phyloP scores from a whole-genome alignment of 1,140 invertebrate species.

The Aphelenchoides besseyi region DNA sequence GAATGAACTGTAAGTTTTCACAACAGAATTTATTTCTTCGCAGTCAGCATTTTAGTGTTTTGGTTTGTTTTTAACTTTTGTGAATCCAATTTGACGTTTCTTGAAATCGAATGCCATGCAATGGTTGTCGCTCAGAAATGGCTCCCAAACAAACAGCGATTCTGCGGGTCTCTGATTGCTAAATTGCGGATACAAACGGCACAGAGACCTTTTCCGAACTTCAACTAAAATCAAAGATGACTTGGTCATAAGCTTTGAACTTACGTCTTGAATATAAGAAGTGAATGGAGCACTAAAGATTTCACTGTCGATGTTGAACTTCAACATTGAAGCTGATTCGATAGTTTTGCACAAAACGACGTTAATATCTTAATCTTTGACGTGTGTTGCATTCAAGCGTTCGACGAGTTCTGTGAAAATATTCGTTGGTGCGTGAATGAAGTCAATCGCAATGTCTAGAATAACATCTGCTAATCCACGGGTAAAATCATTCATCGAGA shows the following conservation, averaged over 20 bases:
- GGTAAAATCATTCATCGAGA: background rate
- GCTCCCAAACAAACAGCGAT: background rate
- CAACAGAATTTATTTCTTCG: too few relatives aligned
- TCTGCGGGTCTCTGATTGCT: background rate
- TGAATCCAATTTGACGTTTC: background rate
- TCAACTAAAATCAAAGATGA: background rate
- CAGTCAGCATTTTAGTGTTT: too few relatives aligned
- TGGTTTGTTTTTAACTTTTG: background rate
- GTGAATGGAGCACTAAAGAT: background rate
- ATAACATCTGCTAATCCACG: background rate
- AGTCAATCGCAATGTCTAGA: background rate
- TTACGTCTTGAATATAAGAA: background rate
- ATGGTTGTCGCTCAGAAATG: background rate
- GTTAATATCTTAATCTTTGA: background rate
- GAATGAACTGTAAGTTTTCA: too few relatives aligned
- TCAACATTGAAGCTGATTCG: background rate
- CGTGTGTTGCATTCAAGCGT: background rate
- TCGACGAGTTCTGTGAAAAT: background rate
- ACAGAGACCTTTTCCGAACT: background rate
- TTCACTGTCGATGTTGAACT: background rate
- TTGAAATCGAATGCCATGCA: background rate
- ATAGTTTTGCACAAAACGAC: background rate
- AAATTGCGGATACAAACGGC: background rate
- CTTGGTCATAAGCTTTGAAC: background rate
- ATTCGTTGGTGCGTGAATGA: background rate